Evolutionary conservation across 2,797 vertebrate species (phyloP), one percentile per base, ranked within the genome.

Genomic region (Dipus sagitta): DNA sequence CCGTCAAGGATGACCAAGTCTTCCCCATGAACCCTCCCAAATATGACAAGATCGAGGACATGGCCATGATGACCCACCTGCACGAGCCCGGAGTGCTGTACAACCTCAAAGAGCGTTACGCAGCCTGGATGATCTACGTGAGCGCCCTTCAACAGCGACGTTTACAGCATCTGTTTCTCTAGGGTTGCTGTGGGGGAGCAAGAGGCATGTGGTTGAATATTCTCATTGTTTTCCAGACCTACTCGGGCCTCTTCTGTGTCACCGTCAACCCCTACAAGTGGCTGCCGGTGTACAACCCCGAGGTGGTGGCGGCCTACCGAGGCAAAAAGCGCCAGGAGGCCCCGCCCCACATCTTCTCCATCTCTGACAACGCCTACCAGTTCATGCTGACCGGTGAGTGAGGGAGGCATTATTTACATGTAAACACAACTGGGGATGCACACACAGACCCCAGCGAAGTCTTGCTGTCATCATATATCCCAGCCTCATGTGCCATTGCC

Each of bases 11-110:
- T 0, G 97, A 98, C 4, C 97, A 99, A 92, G 72, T 98, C 54
- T 98, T 98, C 71, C 98, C 99, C 2, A 99, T 98, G 98, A 99
- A 99, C 60, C 99, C 99, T 96, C 99, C 99, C 1, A 99, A 99
- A 91, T 99, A 88, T 0, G 99, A 99, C 15, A 99, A 99, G 94
- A 99, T 99, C 0, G 99, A 99, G 97, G 99, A 99, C 97, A 99
- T 99, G 99, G 99, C 98, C 93, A 99, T 99, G 99, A 99, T 99
- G 99, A 99, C 99, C 93, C 99, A 99, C 87, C 98, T 99, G 38
- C 99, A 99, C 0, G 99, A 99, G 88, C 99, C 99, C 0, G 96
- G 98, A 85, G 99, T 99, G 97, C 94, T 99, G 97, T 99, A 98
- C 96, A 99, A 99, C 98, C 99, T 99, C 98, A 99, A 99, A 99